Evolutionary conservation across 2,797 vertebrate genomes (phyloP).

Genomic region (Ceryle rudis): DNA sequence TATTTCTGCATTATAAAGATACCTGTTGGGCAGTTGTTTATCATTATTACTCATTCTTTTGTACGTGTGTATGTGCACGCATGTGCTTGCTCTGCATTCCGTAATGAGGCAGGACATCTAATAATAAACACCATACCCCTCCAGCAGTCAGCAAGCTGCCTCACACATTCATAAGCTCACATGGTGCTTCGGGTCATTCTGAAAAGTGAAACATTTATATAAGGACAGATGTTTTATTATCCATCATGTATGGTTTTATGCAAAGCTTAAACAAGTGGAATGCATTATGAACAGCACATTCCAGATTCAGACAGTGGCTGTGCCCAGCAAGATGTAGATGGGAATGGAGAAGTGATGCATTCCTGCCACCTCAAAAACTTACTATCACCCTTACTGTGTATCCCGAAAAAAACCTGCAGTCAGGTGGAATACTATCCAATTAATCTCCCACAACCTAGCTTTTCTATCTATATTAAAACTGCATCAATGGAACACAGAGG

Average conservation of each 20-base stretch:
- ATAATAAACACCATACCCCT: background rate
- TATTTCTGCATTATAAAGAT: constrained; percentile 28
- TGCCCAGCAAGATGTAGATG: background rate
- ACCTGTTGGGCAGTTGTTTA: constrained; percentile 18
- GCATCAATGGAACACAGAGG: background rate
- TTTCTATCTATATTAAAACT: background rate
- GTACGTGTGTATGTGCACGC: rapidly evolving
- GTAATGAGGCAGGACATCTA: background rate
- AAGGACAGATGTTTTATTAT: constrained; percentile 42
- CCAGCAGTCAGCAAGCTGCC: constrained; percentile 31
- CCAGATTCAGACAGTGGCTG: background rate
- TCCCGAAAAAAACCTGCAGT: background rate
- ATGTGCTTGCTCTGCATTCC: background rate
- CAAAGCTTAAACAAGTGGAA: constrained; percentile 4
- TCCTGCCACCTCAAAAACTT: background rate
- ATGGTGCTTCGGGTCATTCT: constrained; percentile 14
- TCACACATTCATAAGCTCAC: constrained; percentile 1
- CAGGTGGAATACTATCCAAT: background rate
- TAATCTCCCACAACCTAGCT: background rate
- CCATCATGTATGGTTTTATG: background rate
- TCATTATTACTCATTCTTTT: background rate
- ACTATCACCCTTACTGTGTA: background rate
- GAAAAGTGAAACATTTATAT: constrained; percentile 23
- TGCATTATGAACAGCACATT: background rate
- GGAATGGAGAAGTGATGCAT: background rate